Evolutionary conservation across 2,113 vertebrate species (phyloP).

Genomic region (Tapirus terrestris): DNA sequence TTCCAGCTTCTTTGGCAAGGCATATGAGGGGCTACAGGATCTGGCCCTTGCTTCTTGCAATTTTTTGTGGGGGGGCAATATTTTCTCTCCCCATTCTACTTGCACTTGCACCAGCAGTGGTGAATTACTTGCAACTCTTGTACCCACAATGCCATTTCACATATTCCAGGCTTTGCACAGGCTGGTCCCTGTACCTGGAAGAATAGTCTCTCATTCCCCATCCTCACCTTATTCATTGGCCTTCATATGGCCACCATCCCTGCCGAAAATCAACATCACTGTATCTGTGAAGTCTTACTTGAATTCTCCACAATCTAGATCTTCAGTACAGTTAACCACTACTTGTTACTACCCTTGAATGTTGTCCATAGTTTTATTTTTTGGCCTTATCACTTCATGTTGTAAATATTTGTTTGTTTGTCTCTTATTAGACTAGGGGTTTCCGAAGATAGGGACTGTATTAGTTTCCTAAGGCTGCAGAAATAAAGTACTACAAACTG

Average conservation of each 20-base stretch:
- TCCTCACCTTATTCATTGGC: not conserved
- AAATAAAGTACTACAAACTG: not conserved
- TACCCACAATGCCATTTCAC: not conserved
- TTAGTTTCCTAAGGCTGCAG: not conserved
- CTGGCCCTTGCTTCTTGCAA: not conserved
- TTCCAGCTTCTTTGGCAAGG: not conserved
- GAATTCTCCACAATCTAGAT: not conserved
- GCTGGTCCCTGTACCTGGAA: not conserved
- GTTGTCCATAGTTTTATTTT: not conserved
- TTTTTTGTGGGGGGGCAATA: not conserved
- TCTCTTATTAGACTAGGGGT: not conserved
- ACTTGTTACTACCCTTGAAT: not conserved
- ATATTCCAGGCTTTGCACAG: not conserved
- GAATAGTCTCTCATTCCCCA: not conserved
- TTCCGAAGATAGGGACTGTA: not conserved
- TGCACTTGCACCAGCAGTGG: not conserved
- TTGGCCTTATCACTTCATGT: not conserved
- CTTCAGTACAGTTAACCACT: not conserved
- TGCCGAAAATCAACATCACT: not conserved
- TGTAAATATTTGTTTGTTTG: not conserved
- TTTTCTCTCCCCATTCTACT: not conserved
- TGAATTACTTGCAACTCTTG: not conserved
- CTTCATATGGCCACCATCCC: not conserved
- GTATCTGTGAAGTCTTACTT: not conserved
- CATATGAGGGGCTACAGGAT: not conserved